Conservation (phyloP, 2,888 invertebrate genomes). For the Meganola albula region DNA sequence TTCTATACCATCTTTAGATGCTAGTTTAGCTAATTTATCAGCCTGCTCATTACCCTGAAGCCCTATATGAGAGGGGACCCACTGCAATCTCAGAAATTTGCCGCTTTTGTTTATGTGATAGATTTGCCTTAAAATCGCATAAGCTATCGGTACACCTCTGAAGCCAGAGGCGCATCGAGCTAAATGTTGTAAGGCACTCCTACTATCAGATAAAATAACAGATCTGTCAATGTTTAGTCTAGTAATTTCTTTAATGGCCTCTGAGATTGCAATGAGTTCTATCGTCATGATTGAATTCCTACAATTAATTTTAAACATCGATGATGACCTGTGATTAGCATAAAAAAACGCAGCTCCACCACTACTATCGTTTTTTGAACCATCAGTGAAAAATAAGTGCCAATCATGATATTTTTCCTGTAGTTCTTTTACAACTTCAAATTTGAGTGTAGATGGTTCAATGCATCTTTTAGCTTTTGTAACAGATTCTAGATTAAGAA, state of each 20-base stretch:
- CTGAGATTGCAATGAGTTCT: conserved; percentile 5
- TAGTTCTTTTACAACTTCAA: background rate
- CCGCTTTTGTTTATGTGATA: background rate
- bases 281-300: conserved; percentile 3
- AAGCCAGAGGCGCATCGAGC: background rate
- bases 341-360: conserved; percentile 2
- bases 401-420: conserved; percentile 1
- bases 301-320: background rate
- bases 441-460: background rate
- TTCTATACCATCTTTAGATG: too few relatives aligned
- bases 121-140: background rate
- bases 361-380: conserved; percentile 1
- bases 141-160: background rate
- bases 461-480: background rate
- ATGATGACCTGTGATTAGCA: background rate
- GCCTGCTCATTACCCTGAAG: too few relatives aligned
- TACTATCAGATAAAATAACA: background rate
- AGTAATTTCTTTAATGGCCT: conserved; percentile 2
- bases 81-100: background rate
- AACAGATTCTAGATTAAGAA: conserved; percentile 1
- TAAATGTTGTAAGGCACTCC: background rate
- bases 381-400: conserved; percentile 1
- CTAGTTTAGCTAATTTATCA: too few relatives aligned
- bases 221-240: background rate
- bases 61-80: too few relatives aligned